phyloP scores from a whole-genome alignment of 2,797 vertebrate species.

The Sebastes trivittatus region DNA sequence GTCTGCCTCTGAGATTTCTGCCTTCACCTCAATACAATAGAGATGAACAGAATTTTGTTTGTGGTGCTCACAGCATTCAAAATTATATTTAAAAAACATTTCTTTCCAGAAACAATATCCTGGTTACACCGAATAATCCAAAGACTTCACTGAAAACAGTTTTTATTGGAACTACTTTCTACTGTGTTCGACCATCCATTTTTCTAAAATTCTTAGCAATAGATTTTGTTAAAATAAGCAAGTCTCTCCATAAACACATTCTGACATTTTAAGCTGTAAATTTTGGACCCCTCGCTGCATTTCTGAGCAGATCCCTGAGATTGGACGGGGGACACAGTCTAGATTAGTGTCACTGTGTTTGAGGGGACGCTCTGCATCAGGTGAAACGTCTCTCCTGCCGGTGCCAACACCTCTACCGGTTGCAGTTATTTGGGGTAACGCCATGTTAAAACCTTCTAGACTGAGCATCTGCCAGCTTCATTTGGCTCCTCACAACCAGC shows the following conservation, averaged over 20 bases:
- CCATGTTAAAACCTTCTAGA: conserved; percentile 44
- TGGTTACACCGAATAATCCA: not conserved
- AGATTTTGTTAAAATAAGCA: not conserved
- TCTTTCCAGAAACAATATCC: not conserved
- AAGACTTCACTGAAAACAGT: not conserved
- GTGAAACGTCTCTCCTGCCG: conserved; percentile 35
- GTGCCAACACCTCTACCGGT: conserved; percentile 44
- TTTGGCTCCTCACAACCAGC: conserved; percentile 43
- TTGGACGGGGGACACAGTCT: not conserved
- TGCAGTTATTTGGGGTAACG: conserved; percentile 60
- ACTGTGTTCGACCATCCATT: not conserved
- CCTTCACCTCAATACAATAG: not conserved
- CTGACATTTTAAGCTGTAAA: not conserved
- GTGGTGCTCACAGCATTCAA: no score
- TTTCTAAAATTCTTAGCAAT: no score
- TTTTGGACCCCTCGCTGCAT: not conserved
- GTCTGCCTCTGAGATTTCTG: not conserved
- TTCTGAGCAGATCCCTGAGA: not conserved
- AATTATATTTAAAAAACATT: not conserved
- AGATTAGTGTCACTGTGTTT: conserved; percentile 26
- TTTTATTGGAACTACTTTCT: not conserved
- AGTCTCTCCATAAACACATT: not conserved
- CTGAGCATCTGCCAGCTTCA: conserved; percentile 51
- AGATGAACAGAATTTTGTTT: no score
- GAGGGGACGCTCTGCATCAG: conserved; percentile 30